These are phyloP conservation scores for Pentamera pediparva DNA, from an alignment of 53 echinoderm and acorn worm genomes.

Conservation along the genomic window DNA sequence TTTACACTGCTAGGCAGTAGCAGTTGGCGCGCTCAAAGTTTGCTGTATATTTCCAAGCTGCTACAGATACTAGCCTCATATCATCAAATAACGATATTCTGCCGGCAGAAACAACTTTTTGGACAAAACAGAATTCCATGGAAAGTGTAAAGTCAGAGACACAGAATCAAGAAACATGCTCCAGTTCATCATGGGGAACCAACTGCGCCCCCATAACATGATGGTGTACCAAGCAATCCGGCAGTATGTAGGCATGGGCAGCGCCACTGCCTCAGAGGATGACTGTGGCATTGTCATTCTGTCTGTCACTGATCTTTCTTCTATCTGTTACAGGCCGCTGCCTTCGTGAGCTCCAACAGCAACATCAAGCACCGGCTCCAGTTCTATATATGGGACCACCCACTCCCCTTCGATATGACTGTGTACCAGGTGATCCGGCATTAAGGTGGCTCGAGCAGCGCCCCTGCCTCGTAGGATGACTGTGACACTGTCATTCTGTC, in stretches of 20 bases:
- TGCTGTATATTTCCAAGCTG: too few relatives aligned
- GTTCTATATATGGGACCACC: slow-evolving; percentile 78
- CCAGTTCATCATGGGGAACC: slow-evolving; percentile 87
- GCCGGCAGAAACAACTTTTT: neutral
- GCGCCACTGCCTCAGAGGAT: slow-evolving; percentile 54
- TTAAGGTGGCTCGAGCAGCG: slow-evolving; percentile 46
- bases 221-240: slow-evolving; percentile 97
- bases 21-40: too few relatives aligned
- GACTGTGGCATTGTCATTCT: slow-evolving; percentile 70
- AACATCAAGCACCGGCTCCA: slow-evolving; percentile 96
- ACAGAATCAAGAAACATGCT: slow-evolving; percentile 45
- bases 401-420: slow-evolving; percentile 93
- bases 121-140: too few relatives aligned
- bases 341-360: slow-evolving; percentile 58
- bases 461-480: slow-evolving; percentile 64
- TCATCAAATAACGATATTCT: neutral
- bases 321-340: slow-evolving; percentile 30
- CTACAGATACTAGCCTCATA: too few relatives aligned
- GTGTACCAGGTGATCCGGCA: slow-evolving; percentile 97
- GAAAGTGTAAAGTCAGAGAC: neutral
- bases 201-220: slow-evolving; percentile 88
- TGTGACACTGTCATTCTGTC: slow-evolving; percentile 66
- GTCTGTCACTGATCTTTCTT: neutral
- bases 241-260: slow-evolving; percentile 60
- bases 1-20: too few relatives aligned